Evolutionary conservation across 2,113 vertebrate species (phyloP).

Genomic region (Dunckerocampus dactyliophorus): DNA sequence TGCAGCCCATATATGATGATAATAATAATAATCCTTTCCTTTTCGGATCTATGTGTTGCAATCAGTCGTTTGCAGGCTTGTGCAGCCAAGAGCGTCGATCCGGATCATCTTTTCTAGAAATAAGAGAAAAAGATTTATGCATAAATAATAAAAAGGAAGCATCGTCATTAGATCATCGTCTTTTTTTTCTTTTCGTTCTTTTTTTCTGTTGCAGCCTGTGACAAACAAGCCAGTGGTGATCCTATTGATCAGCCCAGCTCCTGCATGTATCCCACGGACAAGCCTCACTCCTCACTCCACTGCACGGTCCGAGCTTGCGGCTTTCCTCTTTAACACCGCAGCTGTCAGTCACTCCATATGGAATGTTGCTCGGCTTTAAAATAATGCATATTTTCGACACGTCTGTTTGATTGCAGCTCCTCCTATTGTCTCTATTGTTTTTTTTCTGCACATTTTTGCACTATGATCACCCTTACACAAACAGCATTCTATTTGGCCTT

Average conservation of each 20-base stretch:
- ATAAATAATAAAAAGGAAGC: not conserved
- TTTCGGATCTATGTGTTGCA: constrained; percentile 66
- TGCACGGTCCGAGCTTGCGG: not conserved
- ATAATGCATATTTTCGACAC: too few relatives aligned
- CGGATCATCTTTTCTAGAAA: constrained; percentile 76
- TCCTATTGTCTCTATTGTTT: too few relatives aligned
- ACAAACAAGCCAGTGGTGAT: not conserved
- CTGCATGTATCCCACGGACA: not conserved
- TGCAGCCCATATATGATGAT: constrained; percentile 60
- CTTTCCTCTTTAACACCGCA: not conserved
- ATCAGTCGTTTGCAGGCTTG: constrained; percentile 67
- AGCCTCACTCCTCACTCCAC: not conserved
- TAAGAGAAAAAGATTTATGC: not conserved
- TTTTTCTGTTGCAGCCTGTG: not conserved
- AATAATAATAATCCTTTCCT: constrained; percentile 69
- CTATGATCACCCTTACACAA: too few relatives aligned
- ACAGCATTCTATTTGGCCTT: too few relatives aligned
- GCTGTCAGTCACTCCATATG: too few relatives aligned
- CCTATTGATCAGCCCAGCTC: not conserved
- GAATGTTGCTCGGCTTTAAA: too few relatives aligned
- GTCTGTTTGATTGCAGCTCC: too few relatives aligned
- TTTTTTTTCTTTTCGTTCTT: not conserved
- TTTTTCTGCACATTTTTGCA: too few relatives aligned
- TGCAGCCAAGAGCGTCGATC: constrained; percentile 65
- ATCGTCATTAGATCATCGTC: not conserved